A percentile compares a stretch with the other conserved stretches of the same genome.
Conservation (phyloP, 2,113 vertebrate species). For the Menura novaehollandiae region DNA sequence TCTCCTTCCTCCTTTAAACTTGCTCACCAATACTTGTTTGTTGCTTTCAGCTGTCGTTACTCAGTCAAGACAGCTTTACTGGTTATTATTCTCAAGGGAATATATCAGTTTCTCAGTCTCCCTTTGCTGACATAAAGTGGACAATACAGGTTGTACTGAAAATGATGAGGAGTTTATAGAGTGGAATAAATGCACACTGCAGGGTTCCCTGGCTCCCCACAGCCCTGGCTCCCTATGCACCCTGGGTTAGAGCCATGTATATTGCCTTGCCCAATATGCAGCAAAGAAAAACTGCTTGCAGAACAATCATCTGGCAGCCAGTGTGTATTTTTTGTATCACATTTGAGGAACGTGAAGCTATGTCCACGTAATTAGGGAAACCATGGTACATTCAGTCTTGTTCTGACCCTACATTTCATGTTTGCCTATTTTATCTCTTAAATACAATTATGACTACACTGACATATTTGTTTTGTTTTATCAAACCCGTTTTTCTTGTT, state of each 20-base stretch:
- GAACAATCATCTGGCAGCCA: neutral
- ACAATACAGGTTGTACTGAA: neutral
- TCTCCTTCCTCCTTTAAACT: neutral
- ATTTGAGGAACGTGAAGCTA: neutral
- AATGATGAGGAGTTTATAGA: neutral
- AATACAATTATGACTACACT: neutral
- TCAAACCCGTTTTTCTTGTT: conserved; percentile 45
- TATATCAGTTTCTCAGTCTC: neutral
- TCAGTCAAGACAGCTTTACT: neutral
- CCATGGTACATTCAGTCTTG: neutral
- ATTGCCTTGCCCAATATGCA: neutral
- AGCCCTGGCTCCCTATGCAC: neutral
- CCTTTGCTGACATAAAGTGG: neutral
- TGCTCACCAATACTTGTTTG: neutral
- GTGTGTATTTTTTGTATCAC: neutral
- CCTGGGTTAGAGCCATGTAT: neutral
- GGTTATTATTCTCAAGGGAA: neutral
- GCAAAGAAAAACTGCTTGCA: neutral
- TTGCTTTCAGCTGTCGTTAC: neutral
- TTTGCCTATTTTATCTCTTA: neutral
- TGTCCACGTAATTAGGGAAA: neutral
- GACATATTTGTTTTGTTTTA: neutral
- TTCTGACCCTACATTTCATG: neutral
- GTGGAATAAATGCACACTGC: neutral
- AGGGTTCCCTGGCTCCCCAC: rapidly evolving